phyloP scores from a whole-genome alignment of 2,888 invertebrate species.

The Sarcophaga rosellei region DNA sequence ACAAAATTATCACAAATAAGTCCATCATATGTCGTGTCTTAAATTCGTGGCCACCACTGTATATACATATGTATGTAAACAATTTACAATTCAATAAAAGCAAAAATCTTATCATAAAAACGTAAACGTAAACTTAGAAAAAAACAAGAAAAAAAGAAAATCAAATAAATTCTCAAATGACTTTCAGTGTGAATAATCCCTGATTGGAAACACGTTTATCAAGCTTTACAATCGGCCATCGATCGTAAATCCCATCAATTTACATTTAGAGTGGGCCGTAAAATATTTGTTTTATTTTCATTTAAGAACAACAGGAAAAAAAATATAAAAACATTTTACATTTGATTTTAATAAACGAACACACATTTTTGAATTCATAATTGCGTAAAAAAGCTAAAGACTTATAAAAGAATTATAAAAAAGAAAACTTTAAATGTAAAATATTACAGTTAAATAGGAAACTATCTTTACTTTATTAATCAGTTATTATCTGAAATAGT shows the following conservation, averaged over 20 bases:
- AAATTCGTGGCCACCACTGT: no score
- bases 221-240: not conserved
- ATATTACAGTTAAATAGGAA: no score
- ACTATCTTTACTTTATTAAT: no score
- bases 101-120: not conserved
- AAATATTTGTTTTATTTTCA: not conserved
- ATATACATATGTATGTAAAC: not conserved
- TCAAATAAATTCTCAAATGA: no score
- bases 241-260: constrained; percentile 1
- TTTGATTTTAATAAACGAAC: not conserved
- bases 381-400: constrained; percentile 12
- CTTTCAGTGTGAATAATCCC: not conserved
- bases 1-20: no score
- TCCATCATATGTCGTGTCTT: no score
- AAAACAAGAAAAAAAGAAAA: no score
- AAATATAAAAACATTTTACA: not conserved
- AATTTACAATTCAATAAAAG: no score
- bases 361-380: not conserved
- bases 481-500: no score
- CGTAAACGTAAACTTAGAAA: not conserved
- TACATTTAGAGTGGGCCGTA: not conserved
- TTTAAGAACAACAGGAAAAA: not conserved
- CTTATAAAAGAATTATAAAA: no score
- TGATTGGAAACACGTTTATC: not conserved
- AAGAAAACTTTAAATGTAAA: no score